phyloP scores from a whole-genome alignment of 2,113 vertebrate species.

The Ceyx cyanopectus region DNA sequence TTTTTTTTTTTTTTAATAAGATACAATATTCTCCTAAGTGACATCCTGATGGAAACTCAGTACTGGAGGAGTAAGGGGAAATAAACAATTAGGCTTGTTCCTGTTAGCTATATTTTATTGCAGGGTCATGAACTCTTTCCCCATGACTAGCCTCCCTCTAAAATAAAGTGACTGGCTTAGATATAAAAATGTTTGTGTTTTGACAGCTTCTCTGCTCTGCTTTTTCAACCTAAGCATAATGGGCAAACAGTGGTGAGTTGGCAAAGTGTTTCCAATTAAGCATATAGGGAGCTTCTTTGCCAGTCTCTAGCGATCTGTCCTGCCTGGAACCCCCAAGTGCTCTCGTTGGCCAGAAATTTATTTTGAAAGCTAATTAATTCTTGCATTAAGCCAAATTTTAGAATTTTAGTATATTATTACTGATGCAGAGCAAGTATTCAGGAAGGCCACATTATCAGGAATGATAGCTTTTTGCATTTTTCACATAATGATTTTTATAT shows the following conservation, averaged over 20 bases:
- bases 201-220: conserved; percentile 42
- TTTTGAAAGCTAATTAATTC: conserved; percentile 52
- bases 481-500: not conserved
- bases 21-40: not conserved
- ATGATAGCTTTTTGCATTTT: not conserved
- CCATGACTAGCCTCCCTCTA: not conserved
- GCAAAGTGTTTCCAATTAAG: conserved; percentile 52
- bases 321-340: not conserved
- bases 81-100: conserved; percentile 28
- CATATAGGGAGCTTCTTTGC: conserved; percentile 1
- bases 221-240: conserved; percentile 29
- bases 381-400: conserved; percentile 6
- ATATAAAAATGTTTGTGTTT: conserved; percentile 45
- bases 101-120: not conserved
- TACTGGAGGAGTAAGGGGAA: not conserved
- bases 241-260: not conserved
- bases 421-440: not conserved
- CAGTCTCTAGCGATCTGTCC: not conserved
- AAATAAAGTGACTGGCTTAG: conserved; percentile 26
- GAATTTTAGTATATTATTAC: not conserved
- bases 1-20: not conserved
- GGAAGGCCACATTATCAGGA: not conserved
- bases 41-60: not conserved
- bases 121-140: not conserved
- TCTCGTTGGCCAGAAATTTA: conserved; percentile 5